Evolutionary conservation across 2,888 invertebrate genomes (phyloP).

Genomic region (Nomada lathburiana): DNA sequence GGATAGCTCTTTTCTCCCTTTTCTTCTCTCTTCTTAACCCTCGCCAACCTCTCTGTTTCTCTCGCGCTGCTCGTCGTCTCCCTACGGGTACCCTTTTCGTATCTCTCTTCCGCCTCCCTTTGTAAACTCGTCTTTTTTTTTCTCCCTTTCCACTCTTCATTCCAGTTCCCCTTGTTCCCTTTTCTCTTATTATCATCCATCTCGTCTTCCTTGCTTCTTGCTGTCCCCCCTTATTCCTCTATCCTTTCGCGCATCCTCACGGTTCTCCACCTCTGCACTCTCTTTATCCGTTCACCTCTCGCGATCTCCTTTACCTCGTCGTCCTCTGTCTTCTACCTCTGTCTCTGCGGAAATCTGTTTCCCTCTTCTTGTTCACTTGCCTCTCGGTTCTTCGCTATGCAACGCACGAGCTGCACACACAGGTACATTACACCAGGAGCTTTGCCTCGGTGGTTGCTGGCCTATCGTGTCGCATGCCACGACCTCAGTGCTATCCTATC

Average conservation of each 20-base stretch:
- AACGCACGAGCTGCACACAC: constrained; percentile 20
- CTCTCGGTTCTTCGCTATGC: constrained; percentile 34
- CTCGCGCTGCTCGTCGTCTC: background rate
- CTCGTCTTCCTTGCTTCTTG: background rate
- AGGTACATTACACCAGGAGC: constrained; percentile 22
- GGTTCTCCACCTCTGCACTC: background rate
- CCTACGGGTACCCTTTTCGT: background rate
- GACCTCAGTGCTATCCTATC: constrained; percentile 50
- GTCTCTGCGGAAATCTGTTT: constrained; percentile 11
- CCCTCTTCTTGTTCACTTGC: constrained; percentile 47
- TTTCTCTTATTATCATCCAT: constrained; percentile 44
- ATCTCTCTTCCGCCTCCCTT: constrained; percentile 24
- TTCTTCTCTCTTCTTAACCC: constrained; percentile 9
- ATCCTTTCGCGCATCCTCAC: constrained; percentile 14
- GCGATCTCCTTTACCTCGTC: constrained; percentile 31
- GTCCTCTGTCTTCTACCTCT: background rate
- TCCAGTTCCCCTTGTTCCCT: constrained; percentile 45
- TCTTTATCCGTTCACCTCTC: constrained; percentile 40
- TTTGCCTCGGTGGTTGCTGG: constrained; percentile 9
- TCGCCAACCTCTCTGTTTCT: background rate
- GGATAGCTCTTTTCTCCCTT: constrained; percentile 47
- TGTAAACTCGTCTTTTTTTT: constrained; percentile 50
- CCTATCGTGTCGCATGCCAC: constrained; percentile 35
- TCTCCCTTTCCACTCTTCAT: constrained; percentile 43
- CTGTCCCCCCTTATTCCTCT: constrained; percentile 11